These are phyloP conservation scores for Toxonevra muliebris DNA, from an alignment of 2,888 invertebrate genomes.

Conservation along the genomic window DNA sequence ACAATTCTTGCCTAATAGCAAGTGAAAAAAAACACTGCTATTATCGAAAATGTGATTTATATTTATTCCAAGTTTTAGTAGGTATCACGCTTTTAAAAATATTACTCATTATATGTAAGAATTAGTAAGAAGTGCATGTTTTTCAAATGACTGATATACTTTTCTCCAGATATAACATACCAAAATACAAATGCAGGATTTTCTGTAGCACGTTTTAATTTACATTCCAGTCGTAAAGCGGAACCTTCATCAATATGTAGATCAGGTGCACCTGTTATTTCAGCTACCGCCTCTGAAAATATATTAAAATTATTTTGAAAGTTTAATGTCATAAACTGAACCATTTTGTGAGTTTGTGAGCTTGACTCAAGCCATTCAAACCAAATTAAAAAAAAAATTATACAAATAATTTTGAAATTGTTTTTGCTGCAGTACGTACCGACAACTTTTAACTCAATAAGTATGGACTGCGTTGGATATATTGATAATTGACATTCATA, in stretches of 20 bases:
- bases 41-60: no score
- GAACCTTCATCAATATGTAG: constrained; percentile 65
- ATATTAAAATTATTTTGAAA: background rate
- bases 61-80: no score
- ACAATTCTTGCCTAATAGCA: no score
- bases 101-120: no score
- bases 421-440: constrained; percentile 65
- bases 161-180: constrained; percentile 46
- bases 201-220: constrained; percentile 64
- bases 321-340: no score
- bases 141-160: no score
- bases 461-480: constrained; percentile 73
- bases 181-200: constrained; percentile 65
- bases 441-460: constrained; percentile 72
- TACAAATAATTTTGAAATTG: constrained; percentile 4
- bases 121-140: no score
- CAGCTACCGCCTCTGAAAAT: constrained; percentile 62
- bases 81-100: no score
- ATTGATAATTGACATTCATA: constrained; percentile 76
- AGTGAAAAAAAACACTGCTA: no score
- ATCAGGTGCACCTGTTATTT: constrained; percentile 64
- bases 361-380: no score
- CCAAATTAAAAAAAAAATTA: no score
- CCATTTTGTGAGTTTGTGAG: no score
- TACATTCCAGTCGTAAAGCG: constrained; percentile 63